A percentile compares a stretch with the other conserved stretches of the same genome.
These are phyloP conservation scores for Hylomyscus alleni DNA, from an alignment of 2,797 vertebrate genomes.

Conservation along the genomic window DNA sequence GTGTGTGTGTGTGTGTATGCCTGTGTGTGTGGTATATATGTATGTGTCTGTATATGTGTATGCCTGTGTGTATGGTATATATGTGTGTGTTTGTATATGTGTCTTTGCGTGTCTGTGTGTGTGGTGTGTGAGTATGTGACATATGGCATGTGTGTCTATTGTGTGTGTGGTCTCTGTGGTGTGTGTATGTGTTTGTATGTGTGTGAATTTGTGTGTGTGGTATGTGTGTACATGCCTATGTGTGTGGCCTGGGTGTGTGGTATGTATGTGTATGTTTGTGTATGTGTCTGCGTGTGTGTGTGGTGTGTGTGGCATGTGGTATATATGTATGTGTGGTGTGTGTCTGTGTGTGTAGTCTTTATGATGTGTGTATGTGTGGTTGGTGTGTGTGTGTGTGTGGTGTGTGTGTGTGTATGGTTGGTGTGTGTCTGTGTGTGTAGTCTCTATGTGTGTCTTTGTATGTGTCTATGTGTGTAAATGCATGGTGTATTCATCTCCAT, in stretches of 20 bases:
- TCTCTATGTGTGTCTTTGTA: neutral
- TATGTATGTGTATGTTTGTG: neutral
- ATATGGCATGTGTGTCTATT: neutral
- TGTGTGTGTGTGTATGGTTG: too few relatives aligned
- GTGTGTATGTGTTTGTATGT: neutral
- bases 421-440: neutral
- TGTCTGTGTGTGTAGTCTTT: neutral
- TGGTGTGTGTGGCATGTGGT: neutral
- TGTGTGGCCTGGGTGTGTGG: too few relatives aligned
- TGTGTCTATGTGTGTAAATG: neutral
- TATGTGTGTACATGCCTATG: neutral
- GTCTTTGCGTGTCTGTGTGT: neutral
- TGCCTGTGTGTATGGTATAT: too few relatives aligned
- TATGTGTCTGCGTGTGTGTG: neutral
- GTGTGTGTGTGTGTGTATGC: neutral
- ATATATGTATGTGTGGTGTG: neutral
- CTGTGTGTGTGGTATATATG: neutral
- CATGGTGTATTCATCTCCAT: neutral
- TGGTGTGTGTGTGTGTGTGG: neutral
- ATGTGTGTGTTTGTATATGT: neutral
- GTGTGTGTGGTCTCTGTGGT: neutral
- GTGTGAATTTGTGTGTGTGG: neutral
- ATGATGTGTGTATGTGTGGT: neutral
- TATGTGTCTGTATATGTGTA: neutral
- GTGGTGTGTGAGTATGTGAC: neutral